Base-by-base conservation (phyloP, 2,797 vertebrate genomes). In the Babyrousa celebensis region DNA sequence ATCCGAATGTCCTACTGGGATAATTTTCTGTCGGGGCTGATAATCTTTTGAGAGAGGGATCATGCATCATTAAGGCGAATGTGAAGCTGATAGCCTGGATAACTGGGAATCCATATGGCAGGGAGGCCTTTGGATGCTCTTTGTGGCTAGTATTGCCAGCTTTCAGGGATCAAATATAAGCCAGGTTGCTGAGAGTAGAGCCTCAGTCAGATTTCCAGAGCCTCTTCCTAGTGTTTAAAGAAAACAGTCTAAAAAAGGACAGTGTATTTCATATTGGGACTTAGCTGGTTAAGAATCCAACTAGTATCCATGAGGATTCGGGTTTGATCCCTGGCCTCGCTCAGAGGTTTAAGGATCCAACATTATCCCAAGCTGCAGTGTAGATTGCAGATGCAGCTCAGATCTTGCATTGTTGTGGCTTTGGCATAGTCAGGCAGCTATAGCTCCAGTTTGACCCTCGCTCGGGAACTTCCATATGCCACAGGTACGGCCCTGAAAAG, bases 61-160 rank as follows among this genome's bases (percentile, higher is more conserved):
- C 78, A 94, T 96, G 52, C 78, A 71, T 95, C 84, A 94, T 96
- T 83, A 88, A 96, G 85, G 86, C 83, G 96, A 97, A 91, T 92
- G 32, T 77, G 68, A 94, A 54, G 67, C 63, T 65, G 27, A 85
- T 79, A 74, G 56, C 40, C 54, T 88, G 60, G 56, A 52, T 91
- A 85, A 88, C 6, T 14, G 67, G 62, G 56, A 94, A 54, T 93
- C 92, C 94, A 87, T 93, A 96, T 96, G 90, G 77, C 18, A 79
- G 32, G 71, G 32, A 94, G 83, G 88, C 77, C 36, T 94, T 96
- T 96, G 56, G 85, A 84, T 70, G 56, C 21, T 62, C 62, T 91
- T 67, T 80, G 20, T 40, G 65, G 43, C n/a, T 67, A 27, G 1
- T 43, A 14, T 78, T 90, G 72, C 83, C 79, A 89, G 83, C 8